Percentiles rank a stretch among this genome's conserved stretches.
Conservation (phyloP, 2,888 invertebrate species). For the Pyralis farinalis region DNA sequence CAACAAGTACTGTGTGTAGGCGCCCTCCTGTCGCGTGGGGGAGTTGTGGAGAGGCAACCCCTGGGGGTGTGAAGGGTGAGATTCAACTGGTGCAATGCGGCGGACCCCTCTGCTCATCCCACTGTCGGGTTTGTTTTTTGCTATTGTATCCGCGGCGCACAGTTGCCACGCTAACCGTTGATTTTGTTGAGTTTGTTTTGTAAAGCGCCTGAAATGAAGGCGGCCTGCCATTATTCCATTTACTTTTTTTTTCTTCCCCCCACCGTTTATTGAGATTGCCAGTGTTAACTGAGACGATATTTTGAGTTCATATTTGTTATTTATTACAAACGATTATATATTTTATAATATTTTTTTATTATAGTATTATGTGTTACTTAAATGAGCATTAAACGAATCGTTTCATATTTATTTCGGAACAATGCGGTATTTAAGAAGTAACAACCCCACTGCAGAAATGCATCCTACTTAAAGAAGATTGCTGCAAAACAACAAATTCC, state of each 20-base stretch:
- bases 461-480: no score
- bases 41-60: slow-evolving; percentile 24
- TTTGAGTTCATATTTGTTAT: slow-evolving; percentile 20
- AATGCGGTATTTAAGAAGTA: no score
- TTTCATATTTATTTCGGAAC: no score
- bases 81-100: slow-evolving; percentile 81
- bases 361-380: not conserved
- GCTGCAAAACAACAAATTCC: no score
- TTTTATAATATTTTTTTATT: not conserved
- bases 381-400: no score
- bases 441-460: no score
- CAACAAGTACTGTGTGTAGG: slow-evolving; percentile 58
- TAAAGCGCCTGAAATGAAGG: slow-evolving; percentile 40
- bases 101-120: slow-evolving; percentile 59
- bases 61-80: slow-evolving; percentile 47
- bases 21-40: slow-evolving; percentile 17
- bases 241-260: slow-evolving; percentile 23
- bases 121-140: slow-evolving; percentile 48
- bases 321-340: not conserved
- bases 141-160: slow-evolving; percentile 43
- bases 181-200: slow-evolving; percentile 52
- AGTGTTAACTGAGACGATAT: slow-evolving; percentile 27
- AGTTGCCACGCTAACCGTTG: slow-evolving; percentile 48
- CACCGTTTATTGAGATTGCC: slow-evolving; percentile 30
- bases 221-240: slow-evolving; percentile 32